Evolutionary conservation across 2,888 invertebrate genomes (phyloP).

Genomic region (Crepidodera aurea): DNA sequence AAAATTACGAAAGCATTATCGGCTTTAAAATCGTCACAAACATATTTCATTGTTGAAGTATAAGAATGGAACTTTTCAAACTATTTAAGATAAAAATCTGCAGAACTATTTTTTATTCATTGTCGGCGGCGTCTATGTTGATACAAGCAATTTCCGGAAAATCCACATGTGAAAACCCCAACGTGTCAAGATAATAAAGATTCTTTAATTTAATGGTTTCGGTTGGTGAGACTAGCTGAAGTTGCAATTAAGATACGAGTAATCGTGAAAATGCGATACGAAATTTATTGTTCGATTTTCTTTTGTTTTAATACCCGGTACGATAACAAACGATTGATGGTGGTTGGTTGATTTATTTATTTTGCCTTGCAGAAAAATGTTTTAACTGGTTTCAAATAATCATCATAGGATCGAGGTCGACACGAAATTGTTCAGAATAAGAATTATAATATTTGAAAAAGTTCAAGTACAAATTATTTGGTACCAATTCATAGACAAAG

Average conservation of each 20-base stretch:
- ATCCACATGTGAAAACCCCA: constrained; percentile 48
- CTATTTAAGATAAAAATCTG: constrained; percentile 1
- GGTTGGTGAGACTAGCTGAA: constrained; percentile 47
- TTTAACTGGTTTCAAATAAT: no score
- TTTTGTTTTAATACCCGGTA: constrained; percentile 41
- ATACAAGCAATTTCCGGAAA: constrained; percentile 41
- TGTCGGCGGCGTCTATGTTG: constrained; percentile 15
- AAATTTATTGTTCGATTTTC: constrained; percentile 46
- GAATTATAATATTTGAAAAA: no score
- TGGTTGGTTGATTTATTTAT: no score
- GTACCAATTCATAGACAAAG: no score
- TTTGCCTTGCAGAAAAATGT: no score
- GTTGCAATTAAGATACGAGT: constrained; percentile 54
- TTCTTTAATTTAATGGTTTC: constrained; percentile 53
- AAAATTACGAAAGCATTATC: constrained; percentile 5
- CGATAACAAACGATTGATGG: constrained; percentile 8
- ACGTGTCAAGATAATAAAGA: constrained; percentile 50
- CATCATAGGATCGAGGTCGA: no score
- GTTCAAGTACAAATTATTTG: no score
- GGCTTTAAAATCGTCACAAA: neutral
- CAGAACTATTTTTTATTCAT: constrained; percentile 14
- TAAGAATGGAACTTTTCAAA: neutral
- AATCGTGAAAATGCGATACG: constrained; percentile 44
- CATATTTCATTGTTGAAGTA: constrained; percentile 2
- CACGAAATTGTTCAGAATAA: no score